Percentiles rank a stretch among this genome's conserved stretches.
Evolutionary conservation across 2,888 invertebrate species (phyloP).

Genomic region (Pyralis farinalis): DNA sequence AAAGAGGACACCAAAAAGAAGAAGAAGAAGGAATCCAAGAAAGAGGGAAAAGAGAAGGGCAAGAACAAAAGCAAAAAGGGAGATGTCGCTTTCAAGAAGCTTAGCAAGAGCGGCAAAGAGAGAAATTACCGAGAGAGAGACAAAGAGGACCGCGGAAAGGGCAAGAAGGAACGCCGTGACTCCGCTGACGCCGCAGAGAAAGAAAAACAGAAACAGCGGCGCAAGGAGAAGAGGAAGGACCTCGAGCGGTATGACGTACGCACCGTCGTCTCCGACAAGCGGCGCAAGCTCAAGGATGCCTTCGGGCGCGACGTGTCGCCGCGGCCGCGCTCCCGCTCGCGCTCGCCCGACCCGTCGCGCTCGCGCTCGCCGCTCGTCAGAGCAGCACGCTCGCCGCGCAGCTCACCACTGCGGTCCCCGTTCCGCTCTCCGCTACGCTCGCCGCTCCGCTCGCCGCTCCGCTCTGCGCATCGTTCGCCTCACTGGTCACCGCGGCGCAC

Average conservation of each 20-base stretch:
- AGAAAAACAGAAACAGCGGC: conserved; percentile 53
- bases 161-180: conserved; percentile 69
- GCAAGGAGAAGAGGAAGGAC: conserved; percentile 85
- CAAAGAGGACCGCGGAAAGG: conserved; percentile 33
- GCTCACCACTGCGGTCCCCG: conserved; percentile 30
- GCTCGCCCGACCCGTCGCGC: conserved; percentile 38
- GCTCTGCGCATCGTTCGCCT: conserved; percentile 23
- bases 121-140: conserved; percentile 88
- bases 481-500: conserved; percentile 21
- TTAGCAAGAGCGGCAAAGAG: conserved; percentile 88
- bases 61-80: conserved; percentile 72
- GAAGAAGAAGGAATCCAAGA: conserved; percentile 77
- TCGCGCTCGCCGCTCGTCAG: conserved; percentile 27
- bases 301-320: conserved; percentile 88
- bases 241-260: conserved; percentile 92
- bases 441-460: conserved; percentile 14
- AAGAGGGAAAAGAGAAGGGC: conserved; percentile 59
- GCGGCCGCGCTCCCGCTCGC: conserved; percentile 35
- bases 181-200: conserved; percentile 32
- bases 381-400: conserved; percentile 18
- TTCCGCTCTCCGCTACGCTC: conserved; percentile 22
- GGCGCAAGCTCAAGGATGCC: conserved; percentile 85
- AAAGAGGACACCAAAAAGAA: conserved; percentile 61
- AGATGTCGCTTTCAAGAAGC: conserved; percentile 87
- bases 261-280: conserved; percentile 86